Base-by-base conservation (phyloP, 92 coral and sea anemone genomes). In the Porites cylindrica region DNA sequence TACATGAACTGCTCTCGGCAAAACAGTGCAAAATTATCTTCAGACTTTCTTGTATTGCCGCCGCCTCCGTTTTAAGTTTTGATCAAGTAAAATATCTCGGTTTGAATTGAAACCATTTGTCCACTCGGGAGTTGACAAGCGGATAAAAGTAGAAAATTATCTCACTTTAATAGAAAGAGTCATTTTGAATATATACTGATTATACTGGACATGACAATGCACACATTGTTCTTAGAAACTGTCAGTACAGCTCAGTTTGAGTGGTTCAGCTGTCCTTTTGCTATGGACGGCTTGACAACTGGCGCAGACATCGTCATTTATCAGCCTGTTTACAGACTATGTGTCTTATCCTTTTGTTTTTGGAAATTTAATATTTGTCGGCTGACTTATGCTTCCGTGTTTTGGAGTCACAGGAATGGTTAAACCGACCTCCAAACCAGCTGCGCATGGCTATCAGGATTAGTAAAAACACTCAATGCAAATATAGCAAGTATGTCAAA, bases 241-340 rank as follows among this genome's bases (percentile, higher is more conserved):
- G 83, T 79, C 83, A 79, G 3, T 18, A 64, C 60, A 9, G 11
- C 16, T 54, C 38, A 4, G 7, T 79, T 79, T 72, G 50, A 50
- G 65, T 6, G 83, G 20, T 29, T 66, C 83, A 79, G 83, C 83
- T 79, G 83, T 64, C 72, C 1, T 6, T 38, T 43, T 10, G n/a
- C 18, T n/a, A 60, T 78, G 38, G 82, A 10, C 43, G 82, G 19
- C 16, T 43, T 79, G 83, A 79, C 83, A 66, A 64, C 60, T 51
- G n/a, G 56, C 6, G 43, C 19, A 47, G 73, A 79, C 81, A 18
- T 29, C 23, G 81, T 77, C 81, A 59, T 16, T 59, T 77, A 21
- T 58, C 18, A 56, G 4, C 13, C 43, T 26, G 0, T 61, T 26
- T 14, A 58, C 16, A 21, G 26, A 20, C 16, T 56, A 32, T 38